phyloP scores from a whole-genome alignment of 35 echinoderm and acorn worm species.

The Eucidaris tribuloides region DNA sequence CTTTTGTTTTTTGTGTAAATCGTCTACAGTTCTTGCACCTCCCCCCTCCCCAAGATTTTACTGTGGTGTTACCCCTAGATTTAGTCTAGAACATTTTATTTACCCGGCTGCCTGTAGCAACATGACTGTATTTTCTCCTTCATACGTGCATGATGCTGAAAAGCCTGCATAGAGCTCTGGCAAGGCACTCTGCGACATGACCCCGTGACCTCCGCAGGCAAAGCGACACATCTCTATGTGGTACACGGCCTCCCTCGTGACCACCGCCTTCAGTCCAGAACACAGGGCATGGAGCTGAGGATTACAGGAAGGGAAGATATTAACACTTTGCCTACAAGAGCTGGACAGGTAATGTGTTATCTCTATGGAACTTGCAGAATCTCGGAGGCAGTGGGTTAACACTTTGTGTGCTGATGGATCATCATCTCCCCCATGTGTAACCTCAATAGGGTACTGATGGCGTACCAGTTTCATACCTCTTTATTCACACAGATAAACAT shows the following conservation, averaged over 20 bases:
- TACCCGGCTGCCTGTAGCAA: constrained; percentile 80
- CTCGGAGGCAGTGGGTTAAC: too few species aligned
- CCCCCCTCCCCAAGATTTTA: neutral
- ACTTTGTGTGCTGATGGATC: too few species aligned
- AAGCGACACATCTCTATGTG: constrained; percentile 57
- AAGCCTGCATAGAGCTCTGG: constrained; percentile 47
- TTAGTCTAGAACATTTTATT: neutral
- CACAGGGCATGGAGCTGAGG: constrained; percentile 82
- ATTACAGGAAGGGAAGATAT: too few species aligned
- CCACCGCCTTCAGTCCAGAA: constrained; percentile 68
- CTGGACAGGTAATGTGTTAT: too few species aligned
- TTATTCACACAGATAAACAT: too few species aligned
- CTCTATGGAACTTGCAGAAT: too few species aligned
- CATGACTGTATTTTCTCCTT: constrained; percentile 84
- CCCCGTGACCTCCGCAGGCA: constrained; percentile 91
- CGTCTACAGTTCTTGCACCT: neutral
- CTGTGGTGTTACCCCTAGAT: neutral
- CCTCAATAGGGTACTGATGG: too few species aligned
- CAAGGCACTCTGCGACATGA: constrained; percentile 62
- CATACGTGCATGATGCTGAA: constrained; percentile 55
- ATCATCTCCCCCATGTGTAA: too few species aligned
- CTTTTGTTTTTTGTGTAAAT: neutral
- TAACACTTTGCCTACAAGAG: too few species aligned
- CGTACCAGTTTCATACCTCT: too few species aligned
- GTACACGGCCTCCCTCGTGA: neutral